These are phyloP conservation scores for Anticlea derivata DNA, from an alignment of 2,888 invertebrate species.

Conservation along the genomic window DNA sequence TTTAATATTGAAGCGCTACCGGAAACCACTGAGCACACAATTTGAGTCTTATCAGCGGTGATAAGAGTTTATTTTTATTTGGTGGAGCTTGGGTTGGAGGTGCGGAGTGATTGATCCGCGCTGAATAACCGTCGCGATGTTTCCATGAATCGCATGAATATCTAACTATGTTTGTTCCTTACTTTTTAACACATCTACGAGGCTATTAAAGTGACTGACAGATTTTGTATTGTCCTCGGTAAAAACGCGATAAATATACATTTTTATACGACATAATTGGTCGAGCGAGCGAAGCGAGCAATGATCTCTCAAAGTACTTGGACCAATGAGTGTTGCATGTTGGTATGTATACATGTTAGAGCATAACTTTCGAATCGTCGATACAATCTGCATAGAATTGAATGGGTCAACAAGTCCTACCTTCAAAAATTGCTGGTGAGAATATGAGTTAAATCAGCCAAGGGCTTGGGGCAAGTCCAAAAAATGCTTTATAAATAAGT, in stretches of 20 bases:
- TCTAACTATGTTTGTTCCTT: conserved; percentile 49
- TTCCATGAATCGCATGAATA: conserved; percentile 68
- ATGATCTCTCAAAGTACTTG: too few species aligned
- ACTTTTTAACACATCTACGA: conserved; percentile 41
- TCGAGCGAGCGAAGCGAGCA: too few species aligned
- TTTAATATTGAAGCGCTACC: conserved; percentile 54
- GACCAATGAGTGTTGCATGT: too few species aligned
- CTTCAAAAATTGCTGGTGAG: too few species aligned
- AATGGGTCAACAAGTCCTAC: too few species aligned
- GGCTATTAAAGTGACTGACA: conserved; percentile 47
- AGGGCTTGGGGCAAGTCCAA: too few species aligned
- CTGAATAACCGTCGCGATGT: conserved; percentile 54
- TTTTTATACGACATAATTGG: too few species aligned
- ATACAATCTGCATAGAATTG: too few species aligned
- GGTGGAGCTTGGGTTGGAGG: conserved; percentile 29
- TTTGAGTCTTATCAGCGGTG: not conserved
- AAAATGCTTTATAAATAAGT: too few species aligned
- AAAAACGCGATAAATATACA: conserved; percentile 7
- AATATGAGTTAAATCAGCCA: too few species aligned
- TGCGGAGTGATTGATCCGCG: conserved; percentile 61
- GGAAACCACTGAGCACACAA: not conserved
- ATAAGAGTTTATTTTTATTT: not conserved
- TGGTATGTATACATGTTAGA: too few species aligned
- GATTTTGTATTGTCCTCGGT: conserved; percentile 21
- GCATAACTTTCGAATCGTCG: too few species aligned